Percentiles rank a stretch among this genome's conserved stretches.
These are phyloP conservation scores for Magallana angulata DNA, from an alignment of 1,140 invertebrate genomes.

Conservation along the genomic window DNA sequence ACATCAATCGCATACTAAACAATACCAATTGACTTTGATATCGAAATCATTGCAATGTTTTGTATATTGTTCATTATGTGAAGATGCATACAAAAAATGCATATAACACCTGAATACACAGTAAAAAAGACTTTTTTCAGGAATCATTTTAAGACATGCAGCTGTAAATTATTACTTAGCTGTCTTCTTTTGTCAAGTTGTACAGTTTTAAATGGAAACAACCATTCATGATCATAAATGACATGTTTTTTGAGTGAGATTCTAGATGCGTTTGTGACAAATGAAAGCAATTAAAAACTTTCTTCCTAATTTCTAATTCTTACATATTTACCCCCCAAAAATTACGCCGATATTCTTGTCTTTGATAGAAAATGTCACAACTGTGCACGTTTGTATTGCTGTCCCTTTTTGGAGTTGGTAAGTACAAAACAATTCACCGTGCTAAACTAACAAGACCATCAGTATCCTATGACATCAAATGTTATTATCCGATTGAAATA, in stretches of 20 bases:
- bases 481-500: too few relatives aligned
- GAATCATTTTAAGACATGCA: too few relatives aligned
- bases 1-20: too few relatives aligned
- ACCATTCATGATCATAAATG: neutral
- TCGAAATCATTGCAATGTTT: too few relatives aligned
- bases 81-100: too few relatives aligned
- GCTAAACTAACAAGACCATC: too few relatives aligned
- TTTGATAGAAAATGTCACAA: constrained; percentile 31
- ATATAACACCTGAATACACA: too few relatives aligned
- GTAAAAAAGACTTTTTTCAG: too few relatives aligned
- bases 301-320: neutral
- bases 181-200: neutral
- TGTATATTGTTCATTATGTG: too few relatives aligned
- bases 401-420: constrained; percentile 1
- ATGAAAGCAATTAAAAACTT: constrained; percentile 1
- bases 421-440: neutral
- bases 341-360: neutral
- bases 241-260: neutral
- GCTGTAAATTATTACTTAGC: neutral
- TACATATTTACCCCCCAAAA: neutral
- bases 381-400: neutral
- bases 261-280: neutral
- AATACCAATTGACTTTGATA: too few relatives aligned
- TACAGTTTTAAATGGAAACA: neutral
- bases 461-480: too few relatives aligned